phyloP scores from a whole-genome alignment of 2,113 vertebrate genomes.

The Embiotoca jacksoni region DNA sequence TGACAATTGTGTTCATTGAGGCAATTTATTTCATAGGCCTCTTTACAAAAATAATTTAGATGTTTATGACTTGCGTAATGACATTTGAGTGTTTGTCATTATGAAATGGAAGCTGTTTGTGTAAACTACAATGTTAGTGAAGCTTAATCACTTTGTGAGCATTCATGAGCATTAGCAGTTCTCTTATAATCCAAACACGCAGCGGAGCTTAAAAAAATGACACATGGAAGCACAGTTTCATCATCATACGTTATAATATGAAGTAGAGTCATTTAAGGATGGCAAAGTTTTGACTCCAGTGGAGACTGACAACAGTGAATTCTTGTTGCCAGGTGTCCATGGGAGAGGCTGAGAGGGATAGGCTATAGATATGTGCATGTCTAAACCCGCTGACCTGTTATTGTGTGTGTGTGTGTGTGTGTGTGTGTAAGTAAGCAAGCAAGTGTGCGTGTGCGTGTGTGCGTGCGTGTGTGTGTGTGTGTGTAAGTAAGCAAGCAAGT shows the following conservation, averaged over 20 bases:
- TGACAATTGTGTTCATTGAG: constrained; percentile 60
- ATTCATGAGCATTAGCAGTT: constrained; percentile 20
- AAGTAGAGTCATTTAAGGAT: constrained; percentile 31
- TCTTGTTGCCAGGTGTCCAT: constrained; percentile 63
- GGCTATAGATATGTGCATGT: constrained; percentile 59
- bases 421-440: too few species aligned
- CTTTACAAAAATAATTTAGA: constrained; percentile 31
- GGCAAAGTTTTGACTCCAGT: constrained; percentile 22
- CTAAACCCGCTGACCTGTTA: constrained; percentile 65
- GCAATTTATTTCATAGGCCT: constrained; percentile 45
- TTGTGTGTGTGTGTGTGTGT: constrained; percentile 4
- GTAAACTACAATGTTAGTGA: constrained; percentile 13
- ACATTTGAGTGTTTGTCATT: constrained; percentile 21
- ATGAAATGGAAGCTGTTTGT: constrained; percentile 25
- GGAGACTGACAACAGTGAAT: constrained; percentile 40
- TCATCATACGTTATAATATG: background rate
- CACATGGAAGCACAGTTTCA: constrained; percentile 3
- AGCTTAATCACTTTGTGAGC: constrained; percentile 9
- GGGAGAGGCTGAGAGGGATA: constrained; percentile 56
- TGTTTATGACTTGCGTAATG: background rate
- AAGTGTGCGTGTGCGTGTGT: constrained; percentile 10
- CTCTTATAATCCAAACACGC: constrained; percentile 7
- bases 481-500: background rate
- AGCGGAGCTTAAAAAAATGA: background rate
- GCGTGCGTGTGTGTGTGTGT: constrained; percentile 22